Conservation (phyloP, 1,140 invertebrate species). For the Zaprionus inermis region DNA sequence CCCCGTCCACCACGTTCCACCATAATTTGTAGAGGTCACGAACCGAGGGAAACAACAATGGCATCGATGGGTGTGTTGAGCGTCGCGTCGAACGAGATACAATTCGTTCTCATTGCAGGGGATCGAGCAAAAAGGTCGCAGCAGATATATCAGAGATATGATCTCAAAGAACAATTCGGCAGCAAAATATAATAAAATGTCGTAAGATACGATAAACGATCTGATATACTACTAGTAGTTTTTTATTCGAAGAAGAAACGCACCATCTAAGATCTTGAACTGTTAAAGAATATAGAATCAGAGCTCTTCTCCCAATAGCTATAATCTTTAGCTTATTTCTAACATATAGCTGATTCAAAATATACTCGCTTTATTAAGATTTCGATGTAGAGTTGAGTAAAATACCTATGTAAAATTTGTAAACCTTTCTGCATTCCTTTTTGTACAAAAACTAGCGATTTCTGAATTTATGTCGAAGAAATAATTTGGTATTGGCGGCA, state of each 20-base stretch:
- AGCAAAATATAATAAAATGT: not conserved
- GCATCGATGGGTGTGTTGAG: constrained; percentile 31
- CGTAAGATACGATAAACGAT: not conserved
- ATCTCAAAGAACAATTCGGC: constrained; percentile 1
- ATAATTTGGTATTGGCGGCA: not conserved
- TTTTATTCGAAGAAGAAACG: too few species aligned
- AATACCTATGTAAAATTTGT: too few species aligned
- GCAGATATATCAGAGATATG: not conserved
- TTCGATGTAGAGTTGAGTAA: too few species aligned
- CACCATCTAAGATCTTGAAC: too few species aligned
- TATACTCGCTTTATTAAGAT: too few species aligned
- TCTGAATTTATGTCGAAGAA: not conserved
- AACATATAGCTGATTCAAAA: too few species aligned
- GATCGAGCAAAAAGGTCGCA: constrained; percentile 6
- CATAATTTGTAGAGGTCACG: constrained; percentile 70
- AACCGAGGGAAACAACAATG: constrained; percentile 39
- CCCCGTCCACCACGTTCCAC: not conserved
- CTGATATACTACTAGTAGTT: not conserved
- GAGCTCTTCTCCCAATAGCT: too few species aligned
- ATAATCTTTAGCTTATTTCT: too few species aligned
- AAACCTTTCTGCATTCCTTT: not conserved
- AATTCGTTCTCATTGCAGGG: constrained; percentile 26
- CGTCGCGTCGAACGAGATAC: not conserved
- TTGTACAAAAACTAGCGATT: not conserved
- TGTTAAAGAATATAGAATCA: too few species aligned